phyloP scores from a whole-genome alignment of 2,888 invertebrate genomes.

The Diloba caeruleocephala region DNA sequence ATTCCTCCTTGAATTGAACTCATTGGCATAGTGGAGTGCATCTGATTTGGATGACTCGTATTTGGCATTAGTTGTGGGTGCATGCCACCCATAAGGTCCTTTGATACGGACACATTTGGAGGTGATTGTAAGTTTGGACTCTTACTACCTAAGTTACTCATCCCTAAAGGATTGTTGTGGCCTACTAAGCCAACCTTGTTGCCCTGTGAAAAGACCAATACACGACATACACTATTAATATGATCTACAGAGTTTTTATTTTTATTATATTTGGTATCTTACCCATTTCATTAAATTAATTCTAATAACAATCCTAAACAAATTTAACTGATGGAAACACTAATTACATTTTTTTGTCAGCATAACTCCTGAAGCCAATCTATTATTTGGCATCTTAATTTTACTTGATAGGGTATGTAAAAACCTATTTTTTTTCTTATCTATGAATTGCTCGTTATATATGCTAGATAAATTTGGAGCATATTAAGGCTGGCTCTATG shows the following conservation, averaged over 20 bases:
- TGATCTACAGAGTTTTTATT: conserved; percentile 22
- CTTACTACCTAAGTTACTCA: conserved; percentile 94
- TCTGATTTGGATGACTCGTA: conserved; percentile 91
- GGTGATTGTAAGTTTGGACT: conserved; percentile 96
- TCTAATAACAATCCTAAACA: neutral
- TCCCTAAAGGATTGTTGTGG: conserved; percentile 92
- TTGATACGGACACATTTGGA: conserved; percentile 94
- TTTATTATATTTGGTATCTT: neutral
- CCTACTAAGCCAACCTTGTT: conserved; percentile 91
- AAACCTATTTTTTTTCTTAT: no score
- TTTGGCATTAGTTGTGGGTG: conserved; percentile 93
- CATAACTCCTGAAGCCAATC: no score
- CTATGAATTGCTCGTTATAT: no score
- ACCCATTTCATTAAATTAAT: neutral
- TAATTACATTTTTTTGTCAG: no score
- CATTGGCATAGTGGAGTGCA: conserved; percentile 90
- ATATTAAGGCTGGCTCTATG: no score
- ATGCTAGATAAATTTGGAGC: no score
- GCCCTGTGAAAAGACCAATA: conserved; percentile 90
- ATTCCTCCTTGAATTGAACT: conserved; percentile 93
- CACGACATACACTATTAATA: conserved; percentile 77
- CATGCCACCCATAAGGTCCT: conserved; percentile 93
- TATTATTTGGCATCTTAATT: no score
- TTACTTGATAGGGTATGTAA: no score
- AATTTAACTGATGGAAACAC: no score